Evolutionary conservation across 1,140 invertebrate genomes (phyloP), one percentile per base, ranked within the genome.

Genomic region (Octopus bimaculoides): DNA sequence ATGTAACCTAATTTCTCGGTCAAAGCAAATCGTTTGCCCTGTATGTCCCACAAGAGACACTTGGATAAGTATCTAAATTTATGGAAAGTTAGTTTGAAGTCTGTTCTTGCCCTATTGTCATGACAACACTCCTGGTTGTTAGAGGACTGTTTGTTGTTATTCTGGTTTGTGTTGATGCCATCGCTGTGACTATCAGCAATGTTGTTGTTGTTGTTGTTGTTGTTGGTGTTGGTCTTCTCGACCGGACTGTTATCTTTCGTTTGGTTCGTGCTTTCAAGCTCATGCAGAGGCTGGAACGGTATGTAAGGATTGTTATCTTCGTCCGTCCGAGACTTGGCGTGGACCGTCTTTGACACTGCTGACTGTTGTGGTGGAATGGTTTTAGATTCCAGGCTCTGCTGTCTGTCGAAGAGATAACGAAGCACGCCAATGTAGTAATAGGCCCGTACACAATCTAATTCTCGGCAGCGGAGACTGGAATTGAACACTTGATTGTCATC

Each of bases 1-100:
- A 88, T 87, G 77, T 88, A 86, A 41, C 86, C 86, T 10, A 89
- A 83, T 8, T 86, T 88, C 78, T 89, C 86, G 52, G 85, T 89
- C 52, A 88, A 79, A 4, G 85, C 84, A 81, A 82, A 85, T 6
- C 85, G 75, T 71, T 88, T 88, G 54, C 84, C 87, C 77, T 88
- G 86, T 17, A 88, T 81, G 75, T 88, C 86, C 87, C 87, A 88
- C 5, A 88, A 79, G 17, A 88, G 78, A 53, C 86, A 85, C 53
- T 84, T 83, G 9, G 87, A 84, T 53, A 87, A 52, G 41, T 41
- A 75, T 10, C 26, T 20, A 52, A 75, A 5, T 41, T 75, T 75
- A 8, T 75, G 41, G 17, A 75, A 75, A 53, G 20, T 52, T 6
- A 75, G 26, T 41, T 75, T 53, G 17, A 41, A 75, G 14, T 71